phyloP scores from a whole-genome alignment of 2,888 invertebrate species.

The Cyclophora albipunctata region DNA sequence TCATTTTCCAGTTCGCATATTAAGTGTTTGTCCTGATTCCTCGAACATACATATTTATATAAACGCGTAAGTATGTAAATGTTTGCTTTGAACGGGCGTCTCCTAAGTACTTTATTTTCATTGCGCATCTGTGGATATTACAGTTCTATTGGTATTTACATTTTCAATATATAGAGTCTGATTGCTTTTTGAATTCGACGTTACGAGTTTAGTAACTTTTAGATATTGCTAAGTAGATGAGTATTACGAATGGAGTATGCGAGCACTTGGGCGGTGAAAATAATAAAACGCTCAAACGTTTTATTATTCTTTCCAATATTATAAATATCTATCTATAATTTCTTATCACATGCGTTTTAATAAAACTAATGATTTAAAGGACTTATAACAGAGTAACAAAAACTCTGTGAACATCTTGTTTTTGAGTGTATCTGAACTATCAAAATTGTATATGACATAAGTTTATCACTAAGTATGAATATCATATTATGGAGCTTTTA shows the following conservation, averaged over 20 bases:
- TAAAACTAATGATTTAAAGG: no score
- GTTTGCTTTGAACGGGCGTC: slow-evolving; percentile 24
- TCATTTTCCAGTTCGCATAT: slow-evolving; percentile 47
- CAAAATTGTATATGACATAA: no score
- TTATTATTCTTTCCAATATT: no score
- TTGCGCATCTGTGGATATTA: slow-evolving; percentile 22
- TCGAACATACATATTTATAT: slow-evolving; percentile 29
- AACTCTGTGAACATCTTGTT: no score
- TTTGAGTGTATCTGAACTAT: no score
- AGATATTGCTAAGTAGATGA: not conserved
- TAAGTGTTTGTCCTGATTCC: slow-evolving; percentile 51
- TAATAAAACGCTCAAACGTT: not conserved
- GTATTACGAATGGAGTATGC: slow-evolving; percentile 3
- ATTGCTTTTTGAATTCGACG: slow-evolving; percentile 18
- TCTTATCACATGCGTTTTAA: no score
- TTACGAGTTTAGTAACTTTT: not conserved
- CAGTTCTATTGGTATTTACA: slow-evolving; percentile 22
- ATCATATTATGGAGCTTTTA: no score
- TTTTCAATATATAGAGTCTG: slow-evolving; percentile 21
- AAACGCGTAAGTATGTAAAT: slow-evolving; percentile 40
- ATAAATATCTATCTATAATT: no score
- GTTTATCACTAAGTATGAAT: no score
- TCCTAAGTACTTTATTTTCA: slow-evolving; percentile 18
- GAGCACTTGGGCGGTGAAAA: slow-evolving; percentile 6
- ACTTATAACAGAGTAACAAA: no score